Evolutionary conservation across 2,797 vertebrate species (phyloP).

Genomic region (Gymnoscopelus braueri): DNA sequence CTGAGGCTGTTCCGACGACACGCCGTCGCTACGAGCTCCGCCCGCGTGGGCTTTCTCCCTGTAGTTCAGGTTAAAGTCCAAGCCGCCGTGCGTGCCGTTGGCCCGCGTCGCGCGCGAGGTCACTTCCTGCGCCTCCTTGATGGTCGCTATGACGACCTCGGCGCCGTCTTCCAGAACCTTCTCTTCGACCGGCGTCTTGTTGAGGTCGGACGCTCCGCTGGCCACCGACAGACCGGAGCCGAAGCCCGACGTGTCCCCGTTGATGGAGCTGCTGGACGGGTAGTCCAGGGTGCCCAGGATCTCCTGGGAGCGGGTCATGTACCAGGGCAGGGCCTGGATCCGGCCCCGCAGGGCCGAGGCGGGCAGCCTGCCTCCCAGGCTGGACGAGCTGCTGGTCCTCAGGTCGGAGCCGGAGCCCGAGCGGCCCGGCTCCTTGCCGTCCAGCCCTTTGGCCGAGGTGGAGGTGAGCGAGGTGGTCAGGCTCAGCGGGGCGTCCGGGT

Average conservation of each 20-base stretch:
- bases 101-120: conserved; percentile 70
- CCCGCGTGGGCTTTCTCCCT: conserved; percentile 14
- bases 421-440: conserved; percentile 70
- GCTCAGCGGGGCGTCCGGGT: conserved; percentile 69
- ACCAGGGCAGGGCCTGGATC: conserved; percentile 86
- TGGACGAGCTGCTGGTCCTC: conserved; percentile 67
- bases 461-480: conserved; percentile 74
- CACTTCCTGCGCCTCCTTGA: conserved; percentile 81
- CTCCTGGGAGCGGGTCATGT: conserved; percentile 86
- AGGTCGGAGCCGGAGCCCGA: conserved; percentile 72
- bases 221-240: conserved; percentile 79
- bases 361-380: conserved; percentile 78
- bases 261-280: conserved; percentile 76
- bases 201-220: conserved; percentile 78
- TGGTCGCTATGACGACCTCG: conserved; percentile 80
- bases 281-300: conserved; percentile 82
- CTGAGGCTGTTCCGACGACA: conserved; percentile 83
- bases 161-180: conserved; percentile 78
- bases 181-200: conserved; percentile 76
- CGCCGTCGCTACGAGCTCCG: conserved; percentile 52
- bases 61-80: conserved; percentile 49
- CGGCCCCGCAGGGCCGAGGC: conserved; percentile 82
- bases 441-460: conserved; percentile 63
- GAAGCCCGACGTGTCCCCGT: conserved; percentile 78
- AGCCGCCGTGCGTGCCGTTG: conserved; percentile 43